These are phyloP conservation scores for Mastigias papua DNA, from an alignment of 30 jellyfish, hydroid and myxozoan genomes.

Conservation along the genomic window DNA sequence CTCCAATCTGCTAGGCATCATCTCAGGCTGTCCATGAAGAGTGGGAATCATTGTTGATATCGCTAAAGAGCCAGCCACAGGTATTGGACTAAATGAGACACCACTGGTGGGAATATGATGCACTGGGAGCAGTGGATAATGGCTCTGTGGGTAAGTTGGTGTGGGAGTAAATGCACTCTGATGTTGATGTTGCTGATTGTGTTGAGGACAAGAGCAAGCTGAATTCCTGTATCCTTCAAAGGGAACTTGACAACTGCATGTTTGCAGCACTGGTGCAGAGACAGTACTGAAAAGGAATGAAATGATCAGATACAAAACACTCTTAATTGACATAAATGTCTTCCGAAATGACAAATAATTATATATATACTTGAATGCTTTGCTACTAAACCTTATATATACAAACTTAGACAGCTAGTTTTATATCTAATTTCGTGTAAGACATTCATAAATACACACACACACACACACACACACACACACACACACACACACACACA, in stretches of 20 bases:
- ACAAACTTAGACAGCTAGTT: too few species aligned
- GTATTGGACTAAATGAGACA: constrained; percentile 64
- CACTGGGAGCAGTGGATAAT: constrained; percentile 62
- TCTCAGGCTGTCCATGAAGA: constrained; percentile 64
- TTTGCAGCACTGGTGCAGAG: constrained; percentile 52
- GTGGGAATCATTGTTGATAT: constrained; percentile 53
- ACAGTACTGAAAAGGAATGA: background rate
- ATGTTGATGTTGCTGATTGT: constrained; percentile 62
- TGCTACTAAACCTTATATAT: too few species aligned
- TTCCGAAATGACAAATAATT: too few species aligned
- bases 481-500: too few species aligned
- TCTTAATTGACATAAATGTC: too few species aligned
- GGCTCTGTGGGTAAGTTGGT: constrained; percentile 62
- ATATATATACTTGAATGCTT: too few species aligned
- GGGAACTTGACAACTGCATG: constrained; percentile 68
- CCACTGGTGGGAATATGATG: constrained; percentile 65
- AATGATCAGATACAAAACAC: too few species aligned
- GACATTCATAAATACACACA: too few species aligned
- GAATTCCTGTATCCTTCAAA: constrained; percentile 51
- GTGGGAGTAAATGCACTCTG: constrained; percentile 48
- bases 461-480: too few species aligned
- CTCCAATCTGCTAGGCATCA: constrained; percentile 55
- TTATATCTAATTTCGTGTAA: too few species aligned
- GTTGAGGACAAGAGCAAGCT: constrained; percentile 62
- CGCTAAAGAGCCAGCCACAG: constrained; percentile 65